Evolutionary conservation across 2,113 vertebrate species (phyloP).

Genomic region (Sinocyclocheilus anophthalmus): DNA sequence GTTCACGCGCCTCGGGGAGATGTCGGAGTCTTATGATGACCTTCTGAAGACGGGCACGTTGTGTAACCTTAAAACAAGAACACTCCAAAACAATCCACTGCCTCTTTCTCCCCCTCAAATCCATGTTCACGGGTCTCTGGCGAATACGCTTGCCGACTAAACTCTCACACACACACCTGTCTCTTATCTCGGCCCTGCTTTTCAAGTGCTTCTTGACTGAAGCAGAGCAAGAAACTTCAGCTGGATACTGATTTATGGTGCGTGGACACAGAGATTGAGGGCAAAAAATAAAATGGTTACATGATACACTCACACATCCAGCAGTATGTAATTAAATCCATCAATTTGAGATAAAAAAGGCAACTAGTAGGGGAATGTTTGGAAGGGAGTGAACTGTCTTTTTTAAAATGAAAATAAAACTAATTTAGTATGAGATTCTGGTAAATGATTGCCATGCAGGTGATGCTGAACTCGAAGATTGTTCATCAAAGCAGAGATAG

Average conservation of each 20-base stretch:
- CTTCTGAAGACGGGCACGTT: slow-evolving; percentile 8
- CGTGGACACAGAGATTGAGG: neutral
- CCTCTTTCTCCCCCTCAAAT: slow-evolving; percentile 15
- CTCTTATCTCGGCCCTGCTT: slow-evolving; percentile 27
- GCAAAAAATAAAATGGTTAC: neutral
- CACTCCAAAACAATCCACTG: slow-evolving; percentile 26
- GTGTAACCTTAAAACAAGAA: slow-evolving; percentile 28
- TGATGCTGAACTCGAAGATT: neutral
- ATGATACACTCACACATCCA: neutral
- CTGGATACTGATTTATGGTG: slow-evolving; percentile 9
- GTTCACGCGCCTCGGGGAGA: neutral
- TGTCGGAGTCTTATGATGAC: slow-evolving; percentile 14
- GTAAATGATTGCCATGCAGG: neutral
- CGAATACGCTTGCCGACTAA: neutral
- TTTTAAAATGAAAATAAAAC: neutral
- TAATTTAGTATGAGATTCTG: neutral
- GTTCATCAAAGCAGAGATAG: neutral
- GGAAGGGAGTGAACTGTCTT: neutral
- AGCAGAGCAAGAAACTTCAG: slow-evolving; percentile 9
- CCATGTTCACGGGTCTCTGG: slow-evolving; percentile 5
- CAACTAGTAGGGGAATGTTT: neutral
- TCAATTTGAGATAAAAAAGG: neutral
- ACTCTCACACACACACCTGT: slow-evolving; percentile 17
- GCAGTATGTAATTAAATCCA: neutral
- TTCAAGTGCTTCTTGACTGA: slow-evolving; percentile 38